phyloP scores from a whole-genome alignment of 2,113 vertebrate species.

The Xenopus tropicalis region DNA sequence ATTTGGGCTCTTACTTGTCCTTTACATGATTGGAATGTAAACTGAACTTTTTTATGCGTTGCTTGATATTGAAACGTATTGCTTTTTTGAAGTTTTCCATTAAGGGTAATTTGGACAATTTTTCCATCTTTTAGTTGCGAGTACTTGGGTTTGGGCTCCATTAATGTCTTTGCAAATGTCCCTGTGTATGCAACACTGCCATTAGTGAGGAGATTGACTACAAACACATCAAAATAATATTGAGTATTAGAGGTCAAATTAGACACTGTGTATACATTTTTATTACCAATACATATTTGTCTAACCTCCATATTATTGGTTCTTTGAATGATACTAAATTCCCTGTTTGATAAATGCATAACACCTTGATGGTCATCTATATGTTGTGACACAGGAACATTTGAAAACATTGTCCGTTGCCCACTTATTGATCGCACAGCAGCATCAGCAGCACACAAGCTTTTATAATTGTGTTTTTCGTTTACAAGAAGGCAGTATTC shows the following conservation, averaged over 20 bases:
- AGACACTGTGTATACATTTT: conserved; percentile 74
- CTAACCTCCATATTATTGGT: conserved; percentile 55
- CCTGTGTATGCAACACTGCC: conserved; percentile 75
- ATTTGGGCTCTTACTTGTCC: conserved; percentile 70
- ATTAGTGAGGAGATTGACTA: conserved; percentile 71
- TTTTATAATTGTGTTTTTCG: conserved; percentile 75
- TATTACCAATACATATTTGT: conserved; percentile 72
- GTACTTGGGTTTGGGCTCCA: conserved; percentile 67
- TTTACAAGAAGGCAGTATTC: conserved; percentile 83
- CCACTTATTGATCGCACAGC: conserved; percentile 51
- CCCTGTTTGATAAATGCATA: conserved; percentile 49
- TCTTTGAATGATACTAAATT: conserved; percentile 55
- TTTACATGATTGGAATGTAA: conserved; percentile 75
- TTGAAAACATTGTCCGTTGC: conserved; percentile 27
- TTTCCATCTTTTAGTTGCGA: conserved; percentile 72
- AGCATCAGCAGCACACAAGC: conserved; percentile 72
- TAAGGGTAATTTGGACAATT: conserved; percentile 68
- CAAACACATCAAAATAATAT: conserved; percentile 85
- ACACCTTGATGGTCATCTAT: conserved; percentile 51
- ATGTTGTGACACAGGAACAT: conserved; percentile 49
- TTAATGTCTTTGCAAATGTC: conserved; percentile 71
- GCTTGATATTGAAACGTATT: conserved; percentile 74
- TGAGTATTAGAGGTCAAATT: conserved; percentile 72
- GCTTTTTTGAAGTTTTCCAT: conserved; percentile 55
- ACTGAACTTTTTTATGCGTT: conserved; percentile 72